phyloP scores from a whole-genome alignment of 2,797 vertebrate species.

The Triplophysa yarkandensis region DNA sequence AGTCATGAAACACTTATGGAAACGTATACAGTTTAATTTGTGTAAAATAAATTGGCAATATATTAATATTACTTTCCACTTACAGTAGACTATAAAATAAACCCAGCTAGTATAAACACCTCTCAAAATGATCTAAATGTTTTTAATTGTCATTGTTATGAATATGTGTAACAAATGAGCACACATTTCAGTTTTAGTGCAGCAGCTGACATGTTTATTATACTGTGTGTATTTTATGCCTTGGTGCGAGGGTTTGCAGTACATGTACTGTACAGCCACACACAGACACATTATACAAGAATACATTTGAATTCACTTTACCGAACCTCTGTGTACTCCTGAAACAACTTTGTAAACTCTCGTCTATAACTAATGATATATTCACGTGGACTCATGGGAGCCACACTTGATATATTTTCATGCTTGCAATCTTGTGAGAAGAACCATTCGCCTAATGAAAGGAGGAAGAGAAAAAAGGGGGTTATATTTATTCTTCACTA shows the following conservation, averaged over 20 bases:
- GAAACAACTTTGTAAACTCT: conserved; percentile 43
- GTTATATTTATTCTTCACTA: conserved; percentile 30
- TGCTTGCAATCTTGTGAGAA: conserved; percentile 25
- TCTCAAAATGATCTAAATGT: conserved; percentile 6
- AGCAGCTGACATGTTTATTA: conserved; percentile 48
- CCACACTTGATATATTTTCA: conserved; percentile 43
- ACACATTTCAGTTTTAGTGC: conserved; percentile 14
- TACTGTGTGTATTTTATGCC: conserved; percentile 17
- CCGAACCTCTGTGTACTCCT: conserved; percentile 28
- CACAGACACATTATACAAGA: conserved; percentile 13
- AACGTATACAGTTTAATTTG: neutral
- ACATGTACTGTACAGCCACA: neutral
- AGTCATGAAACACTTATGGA: too few relatives aligned
- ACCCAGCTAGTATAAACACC: neutral
- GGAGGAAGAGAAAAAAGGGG: conserved; percentile 27
- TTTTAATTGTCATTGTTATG: conserved; percentile 35
- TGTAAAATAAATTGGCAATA: neutral
- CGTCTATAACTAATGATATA: conserved; percentile 51
- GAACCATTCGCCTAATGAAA: conserved; percentile 47
- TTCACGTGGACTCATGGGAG: conserved; percentile 31
- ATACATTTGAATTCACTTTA: conserved; percentile 20
- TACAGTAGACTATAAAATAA: neutral
- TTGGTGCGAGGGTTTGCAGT: neutral
- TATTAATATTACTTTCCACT: neutral
- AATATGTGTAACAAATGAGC: conserved; percentile 27